Evolutionary conservation across 1,140 invertebrate species (phyloP).

Genomic region (Megathymus violae): DNA sequence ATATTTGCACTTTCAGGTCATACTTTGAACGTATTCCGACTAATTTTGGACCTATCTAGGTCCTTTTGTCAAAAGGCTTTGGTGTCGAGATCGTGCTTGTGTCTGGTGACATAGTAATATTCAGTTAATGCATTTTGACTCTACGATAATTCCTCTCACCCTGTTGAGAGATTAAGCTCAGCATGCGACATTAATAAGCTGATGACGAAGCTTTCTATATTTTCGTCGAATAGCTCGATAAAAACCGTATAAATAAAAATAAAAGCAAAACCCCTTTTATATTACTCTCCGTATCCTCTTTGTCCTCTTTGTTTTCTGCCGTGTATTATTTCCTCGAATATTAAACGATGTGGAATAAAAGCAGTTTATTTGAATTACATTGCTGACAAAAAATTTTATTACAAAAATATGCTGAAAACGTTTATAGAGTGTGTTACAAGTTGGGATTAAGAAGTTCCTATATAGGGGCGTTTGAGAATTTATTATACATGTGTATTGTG

Average conservation of each 20-base stretch:
- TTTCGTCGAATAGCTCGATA: slow-evolving; percentile 12
- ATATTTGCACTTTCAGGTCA: too few relatives aligned
- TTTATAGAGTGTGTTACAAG: too few relatives aligned
- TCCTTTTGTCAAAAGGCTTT: too few relatives aligned
- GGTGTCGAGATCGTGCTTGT: too few relatives aligned
- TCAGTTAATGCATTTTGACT: too few relatives aligned
- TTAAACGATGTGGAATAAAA: slow-evolving; percentile 24
- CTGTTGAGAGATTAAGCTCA: neutral
- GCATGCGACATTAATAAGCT: neutral
- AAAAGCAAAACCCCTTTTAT: slow-evolving; percentile 2
- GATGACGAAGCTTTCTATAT: neutral
- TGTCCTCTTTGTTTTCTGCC: slow-evolving; percentile 26
- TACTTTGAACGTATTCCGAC: too few relatives aligned
- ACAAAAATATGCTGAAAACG: neutral
- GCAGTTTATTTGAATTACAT: slow-evolving; percentile 18
- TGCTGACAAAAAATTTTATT: slow-evolving; percentile 1
- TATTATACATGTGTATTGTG: too few relatives aligned
- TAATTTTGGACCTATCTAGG: too few relatives aligned
- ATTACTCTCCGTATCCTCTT: slow-evolving; percentile 16
- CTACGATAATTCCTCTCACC: neutral
- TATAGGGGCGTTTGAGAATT: too few relatives aligned
- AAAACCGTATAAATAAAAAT: slow-evolving; percentile 17
- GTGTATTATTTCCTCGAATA: slow-evolving; percentile 24
- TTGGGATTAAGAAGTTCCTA: too few relatives aligned
- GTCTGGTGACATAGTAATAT: too few relatives aligned